Evolutionary conservation across 2,113 vertebrate genomes (phyloP).

Genomic region (Rhinopomastus cyanomelas): DNA sequence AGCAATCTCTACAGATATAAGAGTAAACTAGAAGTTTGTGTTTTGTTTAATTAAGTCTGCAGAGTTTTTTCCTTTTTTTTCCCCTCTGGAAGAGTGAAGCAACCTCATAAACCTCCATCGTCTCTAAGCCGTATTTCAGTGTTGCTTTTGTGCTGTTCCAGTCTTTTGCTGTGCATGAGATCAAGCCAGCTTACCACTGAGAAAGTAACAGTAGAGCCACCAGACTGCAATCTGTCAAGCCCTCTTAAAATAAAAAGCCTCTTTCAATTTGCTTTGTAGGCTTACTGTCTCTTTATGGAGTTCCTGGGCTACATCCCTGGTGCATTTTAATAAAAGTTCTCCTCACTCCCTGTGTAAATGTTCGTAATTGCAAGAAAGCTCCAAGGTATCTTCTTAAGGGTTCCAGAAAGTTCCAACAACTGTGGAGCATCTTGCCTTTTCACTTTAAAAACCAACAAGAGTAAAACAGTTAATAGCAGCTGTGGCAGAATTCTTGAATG

Average conservation of each 20-base stretch:
- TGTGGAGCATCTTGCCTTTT: not conserved
- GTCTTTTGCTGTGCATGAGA: conserved; percentile 12
- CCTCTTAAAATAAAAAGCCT: not conserved
- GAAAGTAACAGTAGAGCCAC: not conserved
- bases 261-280: not conserved
- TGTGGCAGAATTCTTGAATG: not conserved
- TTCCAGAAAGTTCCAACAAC: rapidly evolving
- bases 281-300: not conserved
- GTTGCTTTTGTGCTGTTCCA: not conserved
- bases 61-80: not conserved
- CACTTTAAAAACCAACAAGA: not conserved
- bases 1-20: not conserved
- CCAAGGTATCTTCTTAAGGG: not conserved
- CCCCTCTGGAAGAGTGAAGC: not conserved
- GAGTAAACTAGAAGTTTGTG: not conserved
- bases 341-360: not conserved
- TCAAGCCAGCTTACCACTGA: not conserved
- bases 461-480: not conserved
- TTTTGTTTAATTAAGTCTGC: not conserved
- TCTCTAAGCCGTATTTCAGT: not conserved
- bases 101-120: not conserved
- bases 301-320: not conserved
- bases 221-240: conserved; percentile 22
- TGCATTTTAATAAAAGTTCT: conserved; percentile 1
- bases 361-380: not conserved